Evolutionary conservation across 1,140 invertebrate species (phyloP).

Genomic region (Caenorhabditis elegans): WBcel235 BX284602.5:8178001-8178500

Average conservation of each 20-base stretch:
- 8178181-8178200: slow-evolving; percentile 18
- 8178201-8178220: slow-evolving; percentile 15
- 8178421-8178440: too few relatives aligned
- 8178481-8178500: too few relatives aligned
- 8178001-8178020: not conserved
- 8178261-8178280: not conserved
- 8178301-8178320: not conserved
- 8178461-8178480: too few relatives aligned
- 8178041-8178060: not conserved
- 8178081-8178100: not conserved
- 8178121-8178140: not conserved
- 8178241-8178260: not conserved
- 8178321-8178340: not conserved
- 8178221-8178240: not conserved
- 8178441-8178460: too few relatives aligned
- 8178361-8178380: not conserved
- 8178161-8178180: slow-evolving; percentile 11
- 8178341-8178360: not conserved
- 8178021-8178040: slow-evolving; percentile 18
- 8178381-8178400: not conserved
- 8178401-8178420: not conserved
- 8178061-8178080: not conserved
- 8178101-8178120: not conserved
- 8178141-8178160: too few relatives aligned
- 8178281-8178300: not conserved